Conservation (phyloP, 1,140 invertebrate genomes). For the Dufourea novaeangliae region DNA sequence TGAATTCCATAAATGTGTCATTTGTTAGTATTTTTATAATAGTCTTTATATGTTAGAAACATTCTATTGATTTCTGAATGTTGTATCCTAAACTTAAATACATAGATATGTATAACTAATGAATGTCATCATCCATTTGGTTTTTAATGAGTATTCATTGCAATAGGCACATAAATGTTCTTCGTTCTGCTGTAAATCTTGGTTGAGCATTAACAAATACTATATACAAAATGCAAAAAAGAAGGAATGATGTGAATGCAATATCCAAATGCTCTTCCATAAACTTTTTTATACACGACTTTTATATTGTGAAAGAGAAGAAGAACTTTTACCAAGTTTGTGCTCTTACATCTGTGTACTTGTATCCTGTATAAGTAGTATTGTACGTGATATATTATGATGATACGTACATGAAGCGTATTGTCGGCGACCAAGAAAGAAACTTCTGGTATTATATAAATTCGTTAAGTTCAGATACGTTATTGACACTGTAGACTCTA, state of each 20-base stretch:
- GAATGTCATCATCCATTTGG: conserved; percentile 24
- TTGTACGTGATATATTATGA: conserved; percentile 42
- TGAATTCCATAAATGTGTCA: conserved; percentile 54
- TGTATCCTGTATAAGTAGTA: conserved; percentile 57
- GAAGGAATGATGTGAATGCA: conserved; percentile 33
- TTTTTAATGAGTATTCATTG: conserved; percentile 29
- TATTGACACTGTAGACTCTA: conserved; percentile 56
- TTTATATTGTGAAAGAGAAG: conserved; percentile 50
- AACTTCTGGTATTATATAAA: conserved; percentile 53
- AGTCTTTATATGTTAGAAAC: conserved; percentile 21
- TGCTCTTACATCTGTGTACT: conserved; percentile 58
- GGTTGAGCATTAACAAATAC: conserved; percentile 52
- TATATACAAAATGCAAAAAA: conserved; percentile 11
- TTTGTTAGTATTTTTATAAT: conserved; percentile 24
- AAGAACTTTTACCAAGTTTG: conserved; percentile 48
- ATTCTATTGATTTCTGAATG: conserved; percentile 36
- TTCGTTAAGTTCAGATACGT: conserved; percentile 53
- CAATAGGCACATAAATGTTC: conserved; percentile 16
- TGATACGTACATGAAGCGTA: conserved; percentile 33
- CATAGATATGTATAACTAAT: conserved; percentile 27
- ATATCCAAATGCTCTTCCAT: conserved; percentile 57
- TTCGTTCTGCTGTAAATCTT: conserved; percentile 21
- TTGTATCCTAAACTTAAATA: conserved; percentile 36
- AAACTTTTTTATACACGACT: conserved; percentile 50
- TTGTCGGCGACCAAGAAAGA: conserved; percentile 48